Evolutionary conservation across 2,888 invertebrate species (phyloP).

Genomic region (Hyposoter didymator): DNA sequence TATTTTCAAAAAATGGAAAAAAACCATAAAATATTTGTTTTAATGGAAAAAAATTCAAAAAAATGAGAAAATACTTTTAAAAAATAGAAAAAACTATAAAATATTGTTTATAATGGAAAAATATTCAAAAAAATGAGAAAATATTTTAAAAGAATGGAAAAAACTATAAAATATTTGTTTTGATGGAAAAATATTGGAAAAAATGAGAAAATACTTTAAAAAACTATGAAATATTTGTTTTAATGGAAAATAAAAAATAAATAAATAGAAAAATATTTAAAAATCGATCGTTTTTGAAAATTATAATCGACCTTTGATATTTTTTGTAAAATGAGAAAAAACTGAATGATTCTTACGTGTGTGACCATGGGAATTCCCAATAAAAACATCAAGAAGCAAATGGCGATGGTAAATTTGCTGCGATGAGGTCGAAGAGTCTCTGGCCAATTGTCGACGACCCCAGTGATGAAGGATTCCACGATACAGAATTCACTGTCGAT

Average conservation of each 20-base stretch:
- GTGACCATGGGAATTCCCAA: conserved; percentile 88
- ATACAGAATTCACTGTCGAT: conserved; percentile 91
- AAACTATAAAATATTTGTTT: too few species aligned
- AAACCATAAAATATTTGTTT: not conserved
- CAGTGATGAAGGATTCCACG: conserved; percentile 87
- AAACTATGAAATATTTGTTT: too few species aligned
- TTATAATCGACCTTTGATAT: not conserved
- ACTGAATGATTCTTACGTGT: conserved; percentile 83
- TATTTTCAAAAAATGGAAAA: not conserved
- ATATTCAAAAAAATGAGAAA: too few species aligned
- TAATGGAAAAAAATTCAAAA: too few species aligned
- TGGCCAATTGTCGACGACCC: conserved; percentile 87
- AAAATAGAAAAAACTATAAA: too few species aligned
- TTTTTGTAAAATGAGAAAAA: not conserved
- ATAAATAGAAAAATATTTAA: too few species aligned
- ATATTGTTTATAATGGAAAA: too few species aligned
- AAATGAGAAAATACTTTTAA: too few species aligned
- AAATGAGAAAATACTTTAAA: too few species aligned
- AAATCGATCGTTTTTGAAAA: not conserved
- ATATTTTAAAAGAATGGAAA: too few species aligned
- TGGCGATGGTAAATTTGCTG: conserved; percentile 87
- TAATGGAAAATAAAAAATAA: too few species aligned
- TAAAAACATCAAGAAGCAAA: conserved; percentile 87
- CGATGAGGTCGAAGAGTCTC: conserved; percentile 86
- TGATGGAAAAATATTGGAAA: too few species aligned